A percentile compares a stretch with the other conserved stretches of the same genome.
Evolutionary conservation across 2,888 invertebrate species (phyloP).

Genomic region (Parnassius mnemosyne): DNA sequence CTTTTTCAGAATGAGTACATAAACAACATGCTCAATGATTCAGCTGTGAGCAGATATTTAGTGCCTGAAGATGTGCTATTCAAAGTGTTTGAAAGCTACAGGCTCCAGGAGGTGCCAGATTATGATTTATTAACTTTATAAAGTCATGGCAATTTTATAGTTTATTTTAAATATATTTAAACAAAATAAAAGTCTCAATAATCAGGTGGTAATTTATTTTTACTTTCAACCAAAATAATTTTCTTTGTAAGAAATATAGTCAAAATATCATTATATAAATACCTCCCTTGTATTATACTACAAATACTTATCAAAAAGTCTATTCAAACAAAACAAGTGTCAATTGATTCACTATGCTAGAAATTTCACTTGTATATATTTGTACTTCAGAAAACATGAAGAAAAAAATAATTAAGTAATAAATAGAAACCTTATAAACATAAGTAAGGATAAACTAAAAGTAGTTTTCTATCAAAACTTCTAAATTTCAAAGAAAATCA

Average conservation of each 20-base stretch:
- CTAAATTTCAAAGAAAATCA: background rate
- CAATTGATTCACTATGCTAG: conserved; percentile 4
- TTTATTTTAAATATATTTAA: conserved; percentile 1
- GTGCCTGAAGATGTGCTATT: conserved; percentile 79
- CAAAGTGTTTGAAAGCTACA: conserved; percentile 69
- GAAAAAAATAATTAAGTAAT: conserved; percentile 8
- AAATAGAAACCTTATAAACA: conserved; percentile 4
- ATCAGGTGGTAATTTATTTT: background rate
- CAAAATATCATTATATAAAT: background rate
- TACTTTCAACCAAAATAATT: background rate
- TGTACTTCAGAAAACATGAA: conserved; percentile 5
- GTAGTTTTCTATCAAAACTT: background rate
- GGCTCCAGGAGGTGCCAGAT: conserved; percentile 39
- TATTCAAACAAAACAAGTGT: conserved; percentile 3
- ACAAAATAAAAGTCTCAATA: conserved; percentile 4
- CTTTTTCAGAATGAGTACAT: conserved; percentile 82
- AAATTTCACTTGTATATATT: conserved; percentile 1
- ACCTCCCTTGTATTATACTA: background rate
- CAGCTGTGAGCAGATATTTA: conserved; percentile 81
- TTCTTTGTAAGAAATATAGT: background rate
- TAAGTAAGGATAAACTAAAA: conserved; percentile 1
- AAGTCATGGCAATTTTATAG: background rate
- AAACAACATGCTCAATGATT: conserved; percentile 82
- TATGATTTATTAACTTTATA: conserved; percentile 46
- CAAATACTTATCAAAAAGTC: background rate